Conservation (phyloP, 92 coral and sea anemone species). For the Porites evermanni region DNA sequence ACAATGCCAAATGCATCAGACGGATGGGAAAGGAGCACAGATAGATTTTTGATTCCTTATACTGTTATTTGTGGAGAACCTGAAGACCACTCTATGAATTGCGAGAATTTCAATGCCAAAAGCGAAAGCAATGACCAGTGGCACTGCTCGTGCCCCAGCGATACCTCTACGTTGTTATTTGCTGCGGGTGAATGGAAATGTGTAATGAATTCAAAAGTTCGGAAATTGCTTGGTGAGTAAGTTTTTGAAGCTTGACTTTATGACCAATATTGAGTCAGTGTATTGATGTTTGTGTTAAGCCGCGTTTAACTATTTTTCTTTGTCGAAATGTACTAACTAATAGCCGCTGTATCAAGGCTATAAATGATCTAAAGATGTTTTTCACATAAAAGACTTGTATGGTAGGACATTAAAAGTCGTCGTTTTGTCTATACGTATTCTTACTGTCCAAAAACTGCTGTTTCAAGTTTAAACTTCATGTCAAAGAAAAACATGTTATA, state of each 20-base stretch:
- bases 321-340: too few relatives aligned
- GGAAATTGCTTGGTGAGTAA: constrained; percentile 10
- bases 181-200: constrained; percentile 11
- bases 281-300: too few relatives aligned
- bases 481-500: too few relatives aligned
- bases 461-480: too few relatives aligned
- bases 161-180: neutral
- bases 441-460: too few relatives aligned
- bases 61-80: neutral
- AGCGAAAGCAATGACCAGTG: neutral
- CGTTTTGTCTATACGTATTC: too few relatives aligned
- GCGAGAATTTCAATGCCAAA: constrained; percentile 9
- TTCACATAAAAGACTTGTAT: too few relatives aligned
- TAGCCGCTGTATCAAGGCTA: too few relatives aligned
- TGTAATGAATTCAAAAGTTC: neutral
- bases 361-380: too few relatives aligned
- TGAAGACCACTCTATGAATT: neutral
- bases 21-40: constrained; percentile 19
- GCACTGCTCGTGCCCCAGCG: constrained; percentile 1
- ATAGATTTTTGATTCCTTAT: neutral
- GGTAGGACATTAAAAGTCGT: too few relatives aligned
- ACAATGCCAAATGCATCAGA: neutral
- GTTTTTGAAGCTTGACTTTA: neutral
- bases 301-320: too few relatives aligned
- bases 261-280: neutral